Percentiles rank a stretch among this genome's conserved stretches.
Conservation (phyloP, 2,113 vertebrate species). For the Pionites leucogaster region DNA sequence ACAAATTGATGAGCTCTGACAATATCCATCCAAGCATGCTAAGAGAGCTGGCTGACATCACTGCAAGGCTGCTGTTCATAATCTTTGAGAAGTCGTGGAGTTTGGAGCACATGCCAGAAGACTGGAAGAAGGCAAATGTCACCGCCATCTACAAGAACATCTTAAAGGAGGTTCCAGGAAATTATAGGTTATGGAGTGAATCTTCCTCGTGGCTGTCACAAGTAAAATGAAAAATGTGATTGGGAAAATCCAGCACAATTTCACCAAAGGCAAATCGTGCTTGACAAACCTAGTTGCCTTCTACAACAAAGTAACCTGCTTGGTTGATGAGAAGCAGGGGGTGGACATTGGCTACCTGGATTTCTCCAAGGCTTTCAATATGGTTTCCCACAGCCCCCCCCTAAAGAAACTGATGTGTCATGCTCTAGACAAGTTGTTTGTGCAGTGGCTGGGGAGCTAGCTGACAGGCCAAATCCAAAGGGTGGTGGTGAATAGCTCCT, state of each 20-base stretch:
- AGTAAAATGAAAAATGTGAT: background rate
- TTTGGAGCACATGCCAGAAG: background rate
- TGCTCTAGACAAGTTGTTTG: background rate
- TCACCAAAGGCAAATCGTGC: background rate
- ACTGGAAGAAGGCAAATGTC: background rate
- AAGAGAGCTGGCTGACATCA: background rate
- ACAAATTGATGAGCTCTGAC: too few relatives aligned
- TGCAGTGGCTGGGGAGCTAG: background rate
- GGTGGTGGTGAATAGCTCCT: background rate
- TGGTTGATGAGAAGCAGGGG: rapidly evolving
- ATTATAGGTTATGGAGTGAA: background rate
- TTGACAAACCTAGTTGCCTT: background rate
- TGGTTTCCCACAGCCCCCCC: background rate
- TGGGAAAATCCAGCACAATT: background rate
- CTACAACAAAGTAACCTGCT: background rate
- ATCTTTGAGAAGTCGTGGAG: background rate
- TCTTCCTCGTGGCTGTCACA: background rate
- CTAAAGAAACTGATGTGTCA: background rate
- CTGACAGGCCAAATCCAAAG: background rate
- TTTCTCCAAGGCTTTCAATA: background rate
- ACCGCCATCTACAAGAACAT: background rate
- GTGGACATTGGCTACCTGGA: background rate
- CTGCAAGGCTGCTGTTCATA: background rate
- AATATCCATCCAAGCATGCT: background rate
- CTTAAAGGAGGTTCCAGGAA: background rate